Evolutionary conservation across 2,113 vertebrate genomes (phyloP), one percentile per base, ranked within the genome.

Genomic region (Leucopsar rothschildi): DNA sequence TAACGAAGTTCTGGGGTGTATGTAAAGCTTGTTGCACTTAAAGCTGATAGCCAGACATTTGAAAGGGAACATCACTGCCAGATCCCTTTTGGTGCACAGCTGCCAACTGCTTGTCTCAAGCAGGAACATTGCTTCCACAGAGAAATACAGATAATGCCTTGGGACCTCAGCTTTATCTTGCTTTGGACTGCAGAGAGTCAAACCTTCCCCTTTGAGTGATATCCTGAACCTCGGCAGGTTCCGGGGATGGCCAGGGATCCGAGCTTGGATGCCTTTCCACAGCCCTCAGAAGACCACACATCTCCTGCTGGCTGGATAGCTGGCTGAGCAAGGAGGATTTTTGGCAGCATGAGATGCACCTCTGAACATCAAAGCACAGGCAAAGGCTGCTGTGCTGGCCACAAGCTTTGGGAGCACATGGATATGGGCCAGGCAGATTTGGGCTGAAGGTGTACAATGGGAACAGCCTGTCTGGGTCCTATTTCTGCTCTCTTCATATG

Each of bases 401-500:
- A 22, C 57, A 6, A 8, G 44, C 50, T 66, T 49, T 37, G 52
- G 52, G 63, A 86, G 52, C 35, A 56, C 42, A 20, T 10, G 3
- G 12, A 20, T 0, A 15, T 1, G 1, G 35, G 25, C n/a, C 78
- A 75, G 16, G 49, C 76, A 81, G 76, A 49, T 61, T 28, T 23
- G 47, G 72, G 52, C 35, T 63, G 64, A 55, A 39, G 42, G 28
- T 16, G 12, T 16, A 18, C 22, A 6, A 4, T 2, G 49, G 29
- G 31, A 76, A 56, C 6, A 3, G 9, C 1, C 8, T 40, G 29
- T 16, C 72, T 28, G 35, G 25, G 12, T 66, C 45, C 33, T 73
- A 2, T 73, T 76, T 53, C 0, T 0, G 33, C 50, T 61, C 49
- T 29, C 28, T 59, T 59, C 11, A 4, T 22, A 11, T 10, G 9